Base-by-base conservation (phyloP, 2,797 vertebrate genomes). In the Sebastes cheni region DNA sequence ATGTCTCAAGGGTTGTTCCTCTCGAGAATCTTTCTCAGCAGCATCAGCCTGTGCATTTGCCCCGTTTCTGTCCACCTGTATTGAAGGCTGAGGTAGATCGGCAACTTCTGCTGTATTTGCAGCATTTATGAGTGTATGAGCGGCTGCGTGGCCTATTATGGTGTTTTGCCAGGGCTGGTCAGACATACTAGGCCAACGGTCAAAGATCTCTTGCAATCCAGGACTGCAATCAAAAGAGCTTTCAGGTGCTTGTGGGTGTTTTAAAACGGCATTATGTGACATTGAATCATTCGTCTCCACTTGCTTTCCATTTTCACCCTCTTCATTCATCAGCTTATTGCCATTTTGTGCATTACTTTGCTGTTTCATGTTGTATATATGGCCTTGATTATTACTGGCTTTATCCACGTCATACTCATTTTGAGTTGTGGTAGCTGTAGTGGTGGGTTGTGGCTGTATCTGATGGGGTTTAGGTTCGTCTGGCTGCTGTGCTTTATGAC, bases 201-300 rank as follows among this genome's bases (percentile, higher is more conserved):
- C 98, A 87, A 99, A 96, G 71, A 97, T 90, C 39, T 96, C 97
- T 79, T 97, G 96, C 80, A 99, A 88, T 82, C 96, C 97, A 56
- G 97, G 97, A 82, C 97, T 99, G 87, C 98, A 94, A 16, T 94
- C 89, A 93, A 97, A 92, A 0, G 88, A 93, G 77, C 67, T 62
- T 56, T 90, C 89, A 62, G 90, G 79, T 88, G 92, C 88, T 42
- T 42, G 39, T 42, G 39, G 13, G 6, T 67, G 5, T 87, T 75
- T 83, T 34, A 52, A 83, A 69, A 70, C 58, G 1, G 29, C 39
- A 50, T 81, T 39, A 67, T 88, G 64, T 25, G 87, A 72, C 36
- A 77, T 14, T 52, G 65, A 8, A 8, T 16, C 30, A 60, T 83
- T 34, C 0, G 50, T 77, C 20, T 79, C 56, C 5, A 50, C 22